Conservation (phyloP, 2,888 invertebrate genomes). For the Troides helena region DNA sequence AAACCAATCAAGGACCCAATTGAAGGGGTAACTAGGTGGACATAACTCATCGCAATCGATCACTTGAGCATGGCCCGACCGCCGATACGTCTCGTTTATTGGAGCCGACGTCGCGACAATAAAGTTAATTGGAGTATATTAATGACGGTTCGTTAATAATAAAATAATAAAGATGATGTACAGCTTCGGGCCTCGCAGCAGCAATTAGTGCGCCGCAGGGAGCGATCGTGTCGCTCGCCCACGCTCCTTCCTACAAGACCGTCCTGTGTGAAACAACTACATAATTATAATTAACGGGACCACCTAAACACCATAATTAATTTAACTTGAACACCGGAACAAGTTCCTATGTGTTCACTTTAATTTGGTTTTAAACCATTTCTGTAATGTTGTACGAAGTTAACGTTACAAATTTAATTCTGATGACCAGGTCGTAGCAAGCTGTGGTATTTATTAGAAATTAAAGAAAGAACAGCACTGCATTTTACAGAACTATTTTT, state of each 20-base stretch:
- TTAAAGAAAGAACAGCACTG: too few relatives aligned
- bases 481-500: too few relatives aligned
- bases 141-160: slow-evolving; percentile 70
- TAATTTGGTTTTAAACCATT: background rate
- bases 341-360: background rate
- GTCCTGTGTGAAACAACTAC: slow-evolving; percentile 23
- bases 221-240: slow-evolving; percentile 33
- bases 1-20: slow-evolving; percentile 77
- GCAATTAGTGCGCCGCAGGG: slow-evolving; percentile 58
- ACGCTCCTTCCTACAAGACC: slow-evolving; percentile 23
- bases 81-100: slow-evolving; percentile 67
- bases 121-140: slow-evolving; percentile 75
- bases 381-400: background rate
- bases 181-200: slow-evolving; percentile 52
- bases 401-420: background rate
- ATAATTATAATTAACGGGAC: slow-evolving; percentile 10
- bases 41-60: slow-evolving; percentile 73
- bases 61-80: slow-evolving; percentile 56
- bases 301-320: slow-evolving; percentile 24
- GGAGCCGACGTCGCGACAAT: slow-evolving; percentile 69
- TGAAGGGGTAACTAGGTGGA: slow-evolving; percentile 78
- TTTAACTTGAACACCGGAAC: slow-evolving; percentile 12
- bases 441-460: too few relatives aligned
- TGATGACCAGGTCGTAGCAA: background rate
- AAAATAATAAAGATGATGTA: slow-evolving; percentile 70